Conservation (phyloP, 2,888 invertebrate genomes). For the Luperina testacea region DNA sequence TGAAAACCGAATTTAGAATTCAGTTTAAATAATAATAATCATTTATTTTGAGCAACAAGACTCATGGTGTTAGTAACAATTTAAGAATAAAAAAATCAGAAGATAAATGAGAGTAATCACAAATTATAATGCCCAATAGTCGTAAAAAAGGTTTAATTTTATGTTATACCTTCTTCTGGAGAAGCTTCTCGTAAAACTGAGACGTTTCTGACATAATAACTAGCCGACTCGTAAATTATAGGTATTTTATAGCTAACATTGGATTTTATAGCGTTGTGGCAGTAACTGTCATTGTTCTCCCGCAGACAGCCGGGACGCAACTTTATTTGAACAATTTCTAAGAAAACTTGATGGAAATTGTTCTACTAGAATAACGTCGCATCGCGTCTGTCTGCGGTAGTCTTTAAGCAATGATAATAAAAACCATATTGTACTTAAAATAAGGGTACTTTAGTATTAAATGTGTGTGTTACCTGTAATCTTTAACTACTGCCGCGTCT, state of each 20-base stretch:
- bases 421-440: not conserved
- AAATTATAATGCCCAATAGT: conserved; percentile 18
- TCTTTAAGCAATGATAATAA: not conserved
- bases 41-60: no score
- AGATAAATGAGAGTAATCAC: conserved; percentile 21
- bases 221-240: conserved; percentile 22
- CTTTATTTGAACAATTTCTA: not conserved
- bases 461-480: not conserved
- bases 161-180: conserved; percentile 10
- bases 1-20: conserved; percentile 4
- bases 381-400: not conserved
- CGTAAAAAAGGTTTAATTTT: conserved; percentile 16
- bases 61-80: no score
- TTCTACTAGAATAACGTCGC: not conserved
- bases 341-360: not conserved
- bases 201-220: conserved; percentile 23
- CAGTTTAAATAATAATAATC: not conserved
- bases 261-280: conserved; percentile 13
- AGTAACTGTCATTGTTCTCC: not conserved
- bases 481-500: not conserved
- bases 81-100: conserved; percentile 17
- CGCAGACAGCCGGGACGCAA: not conserved
- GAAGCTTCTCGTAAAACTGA: conserved; percentile 32
- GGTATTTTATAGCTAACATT: not conserved
- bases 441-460: no score